Evolutionary conservation across 2,797 vertebrate species (phyloP), one percentile per base, ranked within the genome.

Genomic region (Coregonus sp.): DNA sequence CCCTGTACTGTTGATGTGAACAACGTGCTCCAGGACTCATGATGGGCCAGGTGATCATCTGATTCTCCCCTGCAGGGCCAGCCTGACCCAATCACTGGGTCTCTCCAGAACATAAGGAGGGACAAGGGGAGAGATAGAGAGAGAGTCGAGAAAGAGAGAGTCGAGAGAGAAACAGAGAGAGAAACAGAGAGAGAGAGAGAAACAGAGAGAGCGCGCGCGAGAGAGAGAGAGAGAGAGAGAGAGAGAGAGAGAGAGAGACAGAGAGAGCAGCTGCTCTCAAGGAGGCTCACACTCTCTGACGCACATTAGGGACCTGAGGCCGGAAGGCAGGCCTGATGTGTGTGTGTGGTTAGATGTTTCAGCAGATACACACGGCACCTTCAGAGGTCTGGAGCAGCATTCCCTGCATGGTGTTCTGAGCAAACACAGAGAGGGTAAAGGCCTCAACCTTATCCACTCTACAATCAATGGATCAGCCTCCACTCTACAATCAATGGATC

Each of bases 321-420:
- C 14, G 63, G 63, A 6, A 16, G 29, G n/a, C 35, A 72, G 50
- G 50, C 25, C 12, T 72, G 51, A 61, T 74, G 59, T 6, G 56
- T 59, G 73, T 74, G 73, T 65, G 73, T 74, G 54, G 12, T 33
- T 47, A 40, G 25, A 18, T 54, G 70, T 72, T 40, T 66, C 63
- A 66, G 63, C 29, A 66, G n/a, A 66, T 20, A 29, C 25, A 29
- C 63, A 66, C 25, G 4, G 63, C 71, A 31, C 14, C 5, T 5
- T 4, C 50, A 31, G 14, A 50, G 29, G 25, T 31, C 15, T 31
- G 29, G 50, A n/a, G 51, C 20, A 54, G 31, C 72, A 31, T 29
- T 29, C 20, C 47, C 51, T 33, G 29, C 14, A 51, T 56, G 51
- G 70, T 7, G 25, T 29, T 56, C 61, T 25, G 25, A 25, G 25